Conservation (phyloP, 2,888 invertebrate genomes). For the Nesidiocoris tenuis region DNA sequence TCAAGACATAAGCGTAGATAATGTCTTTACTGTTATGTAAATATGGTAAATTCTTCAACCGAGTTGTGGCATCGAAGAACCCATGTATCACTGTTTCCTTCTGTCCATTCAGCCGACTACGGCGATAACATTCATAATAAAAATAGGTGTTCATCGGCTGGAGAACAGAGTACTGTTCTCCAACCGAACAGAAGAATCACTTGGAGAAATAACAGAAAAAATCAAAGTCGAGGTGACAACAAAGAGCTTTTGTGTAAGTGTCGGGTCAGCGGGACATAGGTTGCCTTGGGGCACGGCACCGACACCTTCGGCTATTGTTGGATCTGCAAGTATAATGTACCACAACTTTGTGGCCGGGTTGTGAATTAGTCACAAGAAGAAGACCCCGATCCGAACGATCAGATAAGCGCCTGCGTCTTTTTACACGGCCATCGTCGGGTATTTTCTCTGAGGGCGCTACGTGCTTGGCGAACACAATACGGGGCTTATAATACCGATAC, state of each 20-base stretch:
- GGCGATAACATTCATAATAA: not conserved
- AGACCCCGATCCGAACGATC: constrained; percentile 19
- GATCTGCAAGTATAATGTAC: constrained; percentile 34
- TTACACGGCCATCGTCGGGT: constrained; percentile 12
- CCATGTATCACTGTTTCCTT: not conserved
- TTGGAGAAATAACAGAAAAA: not conserved
- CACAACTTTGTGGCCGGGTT: constrained; percentile 11
- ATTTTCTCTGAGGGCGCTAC: not conserved
- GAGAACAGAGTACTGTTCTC: not conserved
- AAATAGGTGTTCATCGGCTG: not conserved
- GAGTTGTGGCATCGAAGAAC: not conserved
- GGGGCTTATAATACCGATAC: too few species aligned
- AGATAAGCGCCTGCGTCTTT: constrained; percentile 25
- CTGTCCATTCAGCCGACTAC: not conserved
- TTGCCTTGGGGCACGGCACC: not conserved
- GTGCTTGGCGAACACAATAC: not conserved
- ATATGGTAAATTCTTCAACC: not conserved
- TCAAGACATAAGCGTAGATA: too few species aligned
- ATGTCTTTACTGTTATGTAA: too few species aligned
- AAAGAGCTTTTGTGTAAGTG: constrained; percentile 16
- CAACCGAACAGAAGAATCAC: not conserved
- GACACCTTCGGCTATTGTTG: constrained; percentile 25
- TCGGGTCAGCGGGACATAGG: not conserved
- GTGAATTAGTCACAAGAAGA: constrained; percentile 34
- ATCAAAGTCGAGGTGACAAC: not conserved